Conservation (phyloP, 2,797 vertebrate genomes). For the Channa striata region DNA sequence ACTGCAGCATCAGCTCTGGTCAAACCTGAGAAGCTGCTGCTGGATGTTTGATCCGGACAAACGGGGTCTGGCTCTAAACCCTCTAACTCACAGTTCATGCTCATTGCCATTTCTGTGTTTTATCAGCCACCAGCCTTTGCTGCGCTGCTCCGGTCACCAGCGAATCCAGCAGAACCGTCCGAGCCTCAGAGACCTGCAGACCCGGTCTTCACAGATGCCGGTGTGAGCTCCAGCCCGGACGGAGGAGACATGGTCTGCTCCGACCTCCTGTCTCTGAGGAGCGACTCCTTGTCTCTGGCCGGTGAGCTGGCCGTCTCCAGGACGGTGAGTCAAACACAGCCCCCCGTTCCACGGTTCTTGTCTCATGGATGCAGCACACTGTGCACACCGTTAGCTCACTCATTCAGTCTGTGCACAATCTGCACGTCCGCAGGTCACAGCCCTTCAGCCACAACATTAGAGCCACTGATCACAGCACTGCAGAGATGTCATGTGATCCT, state of each 20-base stretch:
- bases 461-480: too few species aligned
- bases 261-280: constrained; percentile 69
- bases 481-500: too few species aligned
- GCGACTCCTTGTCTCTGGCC: constrained; percentile 67
- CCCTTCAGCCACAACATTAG: too few species aligned
- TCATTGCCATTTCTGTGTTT: constrained; percentile 3
- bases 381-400: too few species aligned
- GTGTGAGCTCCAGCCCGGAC: constrained; percentile 35
- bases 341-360: neutral
- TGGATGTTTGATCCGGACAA: too few species aligned
- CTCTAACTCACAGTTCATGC: too few species aligned
- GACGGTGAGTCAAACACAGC: constrained; percentile 58
- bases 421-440: too few species aligned
- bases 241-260: constrained; percentile 53
- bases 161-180: neutral
- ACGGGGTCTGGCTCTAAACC: too few species aligned
- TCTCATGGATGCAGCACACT: too few species aligned
- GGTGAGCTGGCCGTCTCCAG: constrained; percentile 60
- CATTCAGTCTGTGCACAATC: too few species aligned
- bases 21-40: too few species aligned
- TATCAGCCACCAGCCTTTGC: neutral
- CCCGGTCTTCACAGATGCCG: constrained; percentile 16
- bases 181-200: constrained; percentile 31
- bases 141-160: neutral
- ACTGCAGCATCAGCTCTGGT: too few species aligned